Evolutionary conservation across 2,888 invertebrate species (phyloP).

Genomic region (Pseudococcus longispinus): DNA sequence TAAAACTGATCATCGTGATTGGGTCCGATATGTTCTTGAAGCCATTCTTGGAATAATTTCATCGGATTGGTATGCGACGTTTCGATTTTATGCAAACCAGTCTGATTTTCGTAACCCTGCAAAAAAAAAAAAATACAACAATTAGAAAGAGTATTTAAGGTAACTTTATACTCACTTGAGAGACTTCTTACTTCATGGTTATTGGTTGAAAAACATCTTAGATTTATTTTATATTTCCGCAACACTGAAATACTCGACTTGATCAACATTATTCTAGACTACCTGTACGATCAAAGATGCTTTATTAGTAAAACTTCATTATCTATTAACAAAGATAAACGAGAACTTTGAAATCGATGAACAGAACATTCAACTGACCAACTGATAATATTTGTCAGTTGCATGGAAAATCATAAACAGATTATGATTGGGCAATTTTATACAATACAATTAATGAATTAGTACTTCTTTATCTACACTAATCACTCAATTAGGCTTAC

Average conservation of each 20-base stretch:
- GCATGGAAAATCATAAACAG: background rate
- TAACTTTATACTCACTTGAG: background rate
- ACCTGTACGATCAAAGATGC: background rate
- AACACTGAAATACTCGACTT: background rate
- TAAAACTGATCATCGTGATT: constrained; percentile 59
- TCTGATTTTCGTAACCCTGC: background rate
- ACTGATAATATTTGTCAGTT: background rate
- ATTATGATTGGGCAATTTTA: background rate
- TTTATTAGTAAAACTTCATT: background rate
- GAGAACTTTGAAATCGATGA: background rate
- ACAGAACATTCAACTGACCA: background rate
- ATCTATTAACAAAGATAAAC: background rate
- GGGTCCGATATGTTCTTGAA: constrained; percentile 61
- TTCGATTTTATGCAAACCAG: constrained; percentile 62
- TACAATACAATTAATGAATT: background rate
- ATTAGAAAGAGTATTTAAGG: background rate
- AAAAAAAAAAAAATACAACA: background rate
- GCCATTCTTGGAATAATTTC: constrained; percentile 65
- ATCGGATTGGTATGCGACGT: constrained; percentile 63
- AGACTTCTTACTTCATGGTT: background rate
- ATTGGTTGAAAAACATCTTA: background rate
- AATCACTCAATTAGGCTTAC: too few species aligned
- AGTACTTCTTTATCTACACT: too few species aligned
- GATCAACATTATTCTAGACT: background rate
- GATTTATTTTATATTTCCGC: background rate